A percentile compares a stretch with the other conserved stretches of the same genome.
These are phyloP conservation scores for Pyralis farinalis DNA, from an alignment of 2,888 invertebrate species.

Conservation along the genomic window DNA sequence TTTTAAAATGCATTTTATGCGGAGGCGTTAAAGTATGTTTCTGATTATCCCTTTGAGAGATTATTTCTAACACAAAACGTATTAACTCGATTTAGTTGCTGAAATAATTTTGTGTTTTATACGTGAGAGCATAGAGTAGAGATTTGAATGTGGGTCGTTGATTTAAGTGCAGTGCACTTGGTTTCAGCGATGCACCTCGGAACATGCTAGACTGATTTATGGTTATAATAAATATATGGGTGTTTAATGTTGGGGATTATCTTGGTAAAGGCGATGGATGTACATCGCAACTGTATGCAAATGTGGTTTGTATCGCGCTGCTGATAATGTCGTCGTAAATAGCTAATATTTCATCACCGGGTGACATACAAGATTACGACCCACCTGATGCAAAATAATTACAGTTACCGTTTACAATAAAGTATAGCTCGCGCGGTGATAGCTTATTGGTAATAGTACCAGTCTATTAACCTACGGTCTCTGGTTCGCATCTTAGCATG, in stretches of 20 bases:
- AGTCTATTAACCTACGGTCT: too few relatives aligned
- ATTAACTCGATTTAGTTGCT: slow-evolving; percentile 13
- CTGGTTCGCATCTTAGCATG: too few relatives aligned
- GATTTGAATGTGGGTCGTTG: slow-evolving; percentile 19
- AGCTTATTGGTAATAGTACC: too few relatives aligned
- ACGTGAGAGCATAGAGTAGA: slow-evolving; percentile 10
- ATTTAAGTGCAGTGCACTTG: slow-evolving; percentile 70
- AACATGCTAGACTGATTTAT: slow-evolving; percentile 70
- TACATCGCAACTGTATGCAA: slow-evolving; percentile 21
- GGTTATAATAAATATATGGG: slow-evolving; percentile 75
- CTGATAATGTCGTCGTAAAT: not conserved
- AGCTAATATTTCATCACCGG: too few relatives aligned
- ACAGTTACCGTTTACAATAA: too few relatives aligned
- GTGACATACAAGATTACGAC: too few relatives aligned
- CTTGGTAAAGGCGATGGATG: slow-evolving; percentile 24
- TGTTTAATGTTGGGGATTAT: slow-evolving; percentile 74
- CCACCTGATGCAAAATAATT: too few relatives aligned
- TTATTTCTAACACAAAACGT: slow-evolving; percentile 25
- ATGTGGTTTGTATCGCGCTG: slow-evolving; percentile 7
- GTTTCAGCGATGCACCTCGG: slow-evolving; percentile 65
- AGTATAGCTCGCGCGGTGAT: too few relatives aligned
- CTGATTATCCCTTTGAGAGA: slow-evolving; percentile 31
- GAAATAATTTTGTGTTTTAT: slow-evolving; percentile 20
- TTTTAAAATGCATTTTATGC: slow-evolving; percentile 48
- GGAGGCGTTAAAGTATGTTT: slow-evolving; percentile 44